These are phyloP conservation scores for Perizoma flavofasciatum DNA, from an alignment of 2,888 invertebrate species.

Conservation along the genomic window DNA sequence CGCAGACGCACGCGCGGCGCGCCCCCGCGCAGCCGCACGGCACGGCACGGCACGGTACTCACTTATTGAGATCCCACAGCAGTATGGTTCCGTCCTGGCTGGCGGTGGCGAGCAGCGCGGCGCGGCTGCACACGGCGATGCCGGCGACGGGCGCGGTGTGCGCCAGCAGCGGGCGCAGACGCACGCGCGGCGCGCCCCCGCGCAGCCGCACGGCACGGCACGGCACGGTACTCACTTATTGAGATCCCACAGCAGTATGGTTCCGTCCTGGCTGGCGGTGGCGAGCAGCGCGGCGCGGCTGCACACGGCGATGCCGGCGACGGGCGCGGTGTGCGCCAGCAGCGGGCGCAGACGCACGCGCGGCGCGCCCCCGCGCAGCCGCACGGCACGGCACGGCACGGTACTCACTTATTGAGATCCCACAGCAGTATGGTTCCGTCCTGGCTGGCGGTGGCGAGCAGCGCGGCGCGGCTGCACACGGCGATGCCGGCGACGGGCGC, in stretches of 20 bases:
- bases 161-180: slow-evolving; percentile 42
- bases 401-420: slow-evolving; percentile 89
- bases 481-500: slow-evolving; percentile 85
- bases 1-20: slow-evolving; percentile 47
- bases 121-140: slow-evolving; percentile 88
- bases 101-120: slow-evolving; percentile 90
- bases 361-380: too few relatives aligned
- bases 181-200: slow-evolving; percentile 50
- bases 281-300: slow-evolving; percentile 90
- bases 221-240: slow-evolving; percentile 81
- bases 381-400: not conserved
- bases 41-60: slow-evolving; percentile 29
- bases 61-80: slow-evolving; percentile 94
- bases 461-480: slow-evolving; percentile 89
- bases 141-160: slow-evolving; percentile 80
- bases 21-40: too few relatives aligned
- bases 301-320: slow-evolving; percentile 87
- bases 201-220: too few relatives aligned
- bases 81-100: slow-evolving; percentile 88
- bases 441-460: slow-evolving; percentile 88
- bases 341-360: slow-evolving; percentile 44
- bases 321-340: slow-evolving; percentile 57
- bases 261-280: slow-evolving; percentile 88
- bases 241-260: slow-evolving; percentile 93
- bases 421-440: slow-evolving; percentile 91